Percentiles rank a stretch among this genome's conserved stretches.
These are phyloP conservation scores for Orthosia gracilis DNA, from an alignment of 2,888 invertebrate species.

Conservation along the genomic window DNA sequence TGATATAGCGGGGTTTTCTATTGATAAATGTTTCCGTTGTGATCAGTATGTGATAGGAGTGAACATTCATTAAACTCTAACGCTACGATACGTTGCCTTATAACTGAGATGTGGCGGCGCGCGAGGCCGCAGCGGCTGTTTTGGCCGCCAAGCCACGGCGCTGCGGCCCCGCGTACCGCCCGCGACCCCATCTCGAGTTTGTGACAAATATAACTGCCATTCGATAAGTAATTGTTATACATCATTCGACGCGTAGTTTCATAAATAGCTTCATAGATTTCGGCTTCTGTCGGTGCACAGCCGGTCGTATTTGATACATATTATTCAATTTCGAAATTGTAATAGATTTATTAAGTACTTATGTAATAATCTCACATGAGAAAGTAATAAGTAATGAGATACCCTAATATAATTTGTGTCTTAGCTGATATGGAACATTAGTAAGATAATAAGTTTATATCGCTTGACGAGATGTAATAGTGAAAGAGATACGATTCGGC, in stretches of 20 bases:
- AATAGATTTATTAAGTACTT: conserved; percentile 88
- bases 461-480: conserved; percentile 79
- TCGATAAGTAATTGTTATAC: conserved; percentile 88
- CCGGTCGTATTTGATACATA: conserved; percentile 90
- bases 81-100: conserved; percentile 87
- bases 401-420: conserved; percentile 91
- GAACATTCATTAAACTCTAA: conserved; percentile 74
- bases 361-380: conserved; percentile 89
- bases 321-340: conserved; percentile 90
- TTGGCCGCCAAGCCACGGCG: conserved; percentile 1
- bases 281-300: conserved; percentile 88
- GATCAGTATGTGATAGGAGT: conserved; percentile 71
- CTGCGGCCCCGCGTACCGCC: conserved; percentile 46
- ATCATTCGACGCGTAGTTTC: conserved; percentile 85
- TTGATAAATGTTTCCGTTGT: conserved; percentile 65
- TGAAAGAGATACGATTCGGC: conserved; percentile 77
- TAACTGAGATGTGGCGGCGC: conserved; percentile 74
- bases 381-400: conserved; percentile 87
- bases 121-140: conserved; percentile 40
- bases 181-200: conserved; percentile 75
- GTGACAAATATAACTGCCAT: conserved; percentile 90
- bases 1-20: conserved; percentile 76
- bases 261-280: conserved; percentile 85
- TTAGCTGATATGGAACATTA: conserved; percentile 89
- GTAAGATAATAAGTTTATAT: conserved; percentile 89